phyloP scores from a whole-genome alignment of 2,113 vertebrate genomes.

The Platichthys flesus region DNA sequence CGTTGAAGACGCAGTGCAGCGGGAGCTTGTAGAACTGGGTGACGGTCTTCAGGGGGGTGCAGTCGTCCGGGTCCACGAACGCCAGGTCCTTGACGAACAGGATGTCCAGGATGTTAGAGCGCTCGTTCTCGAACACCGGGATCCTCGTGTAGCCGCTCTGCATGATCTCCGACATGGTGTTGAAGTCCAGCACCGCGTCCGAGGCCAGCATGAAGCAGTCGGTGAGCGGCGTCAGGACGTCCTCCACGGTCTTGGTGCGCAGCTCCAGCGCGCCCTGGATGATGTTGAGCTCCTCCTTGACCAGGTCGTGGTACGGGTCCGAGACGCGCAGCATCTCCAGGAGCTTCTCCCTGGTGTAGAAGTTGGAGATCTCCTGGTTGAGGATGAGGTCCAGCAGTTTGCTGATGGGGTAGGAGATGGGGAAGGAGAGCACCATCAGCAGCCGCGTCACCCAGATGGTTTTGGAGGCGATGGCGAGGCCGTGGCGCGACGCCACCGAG shows the following conservation, averaged over 20 bases:
- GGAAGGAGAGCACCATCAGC: conserved; percentile 93
- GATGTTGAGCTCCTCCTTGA: conserved; percentile 95
- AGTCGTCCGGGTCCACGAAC: conserved; percentile 96
- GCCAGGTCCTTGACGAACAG: conserved; percentile 98
- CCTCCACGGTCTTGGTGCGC: conserved; percentile 93
- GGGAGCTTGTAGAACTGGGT: conserved; percentile 96
- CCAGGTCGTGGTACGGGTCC: conserved; percentile 93
- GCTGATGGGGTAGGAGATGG: conserved; percentile 94
- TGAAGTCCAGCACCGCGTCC: conserved; percentile 91
- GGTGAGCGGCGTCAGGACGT: conserved; percentile 91
- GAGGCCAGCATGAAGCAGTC: conserved; percentile 96
- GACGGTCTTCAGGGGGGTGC: conserved; percentile 93
- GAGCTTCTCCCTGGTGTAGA: conserved; percentile 93
- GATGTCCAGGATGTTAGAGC: conserved; percentile 94
- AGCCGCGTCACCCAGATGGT: conserved; percentile 93
- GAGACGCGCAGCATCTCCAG: conserved; percentile 92
- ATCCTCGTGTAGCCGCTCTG: conserved; percentile 96
- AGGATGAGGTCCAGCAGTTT: conserved; percentile 93
- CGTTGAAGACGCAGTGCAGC: conserved; percentile 94
- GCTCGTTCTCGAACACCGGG: conserved; percentile 90
- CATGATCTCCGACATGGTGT: conserved; percentile 93
- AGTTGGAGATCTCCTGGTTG: conserved; percentile 94
- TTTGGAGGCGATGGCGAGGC: conserved; percentile 92
- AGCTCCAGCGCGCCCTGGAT: conserved; percentile 96
- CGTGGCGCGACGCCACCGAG: conserved; percentile 93